Evolutionary conservation across 1,140 invertebrate genomes (phyloP).

Genomic region (Tetramorium alpestre): DNA sequence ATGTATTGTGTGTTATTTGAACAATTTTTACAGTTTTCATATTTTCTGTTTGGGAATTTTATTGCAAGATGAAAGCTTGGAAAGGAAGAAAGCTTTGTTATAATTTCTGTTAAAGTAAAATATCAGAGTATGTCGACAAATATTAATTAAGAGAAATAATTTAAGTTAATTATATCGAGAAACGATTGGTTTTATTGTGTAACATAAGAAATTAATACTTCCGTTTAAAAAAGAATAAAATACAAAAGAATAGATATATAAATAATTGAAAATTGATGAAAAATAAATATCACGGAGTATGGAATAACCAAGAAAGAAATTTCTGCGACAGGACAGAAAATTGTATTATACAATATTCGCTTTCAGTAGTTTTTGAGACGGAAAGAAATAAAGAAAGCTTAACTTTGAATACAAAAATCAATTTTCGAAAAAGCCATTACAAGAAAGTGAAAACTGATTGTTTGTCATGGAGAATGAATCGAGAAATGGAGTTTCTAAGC

Average conservation of each 20-base stretch:
- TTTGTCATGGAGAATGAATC: background rate
- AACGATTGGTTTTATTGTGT: background rate
- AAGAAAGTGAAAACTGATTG: background rate
- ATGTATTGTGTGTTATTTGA: conserved; percentile 12
- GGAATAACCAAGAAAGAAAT: background rate
- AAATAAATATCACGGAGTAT: background rate
- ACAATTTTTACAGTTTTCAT: background rate
- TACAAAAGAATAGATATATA: background rate
- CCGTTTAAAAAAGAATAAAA: background rate
- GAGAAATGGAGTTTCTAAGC: background rate
- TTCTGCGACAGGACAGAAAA: background rate
- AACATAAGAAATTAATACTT: background rate
- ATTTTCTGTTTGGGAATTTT: background rate
- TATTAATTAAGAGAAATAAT: background rate
- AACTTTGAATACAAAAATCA: background rate
- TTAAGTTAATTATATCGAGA: background rate
- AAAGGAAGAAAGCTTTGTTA: background rate
- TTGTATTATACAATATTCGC: background rate
- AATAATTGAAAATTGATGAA: conserved; percentile 26
- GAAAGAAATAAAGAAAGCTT: background rate
- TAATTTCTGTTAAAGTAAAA: background rate
- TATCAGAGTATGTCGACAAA: background rate
- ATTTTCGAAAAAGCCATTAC: background rate
- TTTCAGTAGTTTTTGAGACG: background rate
- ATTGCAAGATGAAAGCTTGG: background rate